Base-by-base conservation (phyloP, 2,113 vertebrate genomes). In the Rhinolophus ferrumequinum region DNA sequence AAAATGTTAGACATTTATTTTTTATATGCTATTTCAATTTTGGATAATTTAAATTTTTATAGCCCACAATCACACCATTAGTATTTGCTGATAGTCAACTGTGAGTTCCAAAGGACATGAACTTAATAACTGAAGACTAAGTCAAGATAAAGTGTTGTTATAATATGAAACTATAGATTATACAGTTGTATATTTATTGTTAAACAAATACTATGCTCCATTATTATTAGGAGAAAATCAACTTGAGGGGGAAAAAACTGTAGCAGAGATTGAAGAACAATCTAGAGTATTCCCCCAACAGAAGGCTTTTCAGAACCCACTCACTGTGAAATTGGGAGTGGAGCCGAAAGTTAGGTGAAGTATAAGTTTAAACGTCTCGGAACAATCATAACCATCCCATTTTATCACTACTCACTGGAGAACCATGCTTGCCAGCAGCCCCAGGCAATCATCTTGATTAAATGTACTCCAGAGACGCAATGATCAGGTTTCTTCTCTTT, bases 401-500 rank as follows among this genome's bases (percentile, higher is more conserved):
- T 93, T 94, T 66, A 85, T 77, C 47, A 66, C 6, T 70, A 47
- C 66, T 97, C 92, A 94, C 38, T 95, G 50, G 52, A 81, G 30
- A 16, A 93, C 52, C 69, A 81, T 54, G 58, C 33, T 38, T 83
- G 64, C 88, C 75, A 80, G 73, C 38, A 88, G 54, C 77, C 77
- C 76, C 64, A 81, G 60, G 86, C 94, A 94, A 76, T 81, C 81
- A 94, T 77, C 24, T 89, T 95, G 73, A 96, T 96, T 95, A 95
- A 97, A 95, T 72, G 82, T 73, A 95, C 41, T 93, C 73, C 69
- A 73, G 33, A 35, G 62, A 94, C n/a, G 28, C 54, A n/a, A 89
- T 88, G 30, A 93, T 93, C 64, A 91, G 30, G 66, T 77, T 90
- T 93, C 70, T 92, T 24, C 60, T 77, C 85, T 89, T 89, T 93